These are phyloP conservation scores for Melanotaenia pygmaea DNA, from an alignment of 2,797 vertebrate genomes.

Conservation along the genomic window DNA sequence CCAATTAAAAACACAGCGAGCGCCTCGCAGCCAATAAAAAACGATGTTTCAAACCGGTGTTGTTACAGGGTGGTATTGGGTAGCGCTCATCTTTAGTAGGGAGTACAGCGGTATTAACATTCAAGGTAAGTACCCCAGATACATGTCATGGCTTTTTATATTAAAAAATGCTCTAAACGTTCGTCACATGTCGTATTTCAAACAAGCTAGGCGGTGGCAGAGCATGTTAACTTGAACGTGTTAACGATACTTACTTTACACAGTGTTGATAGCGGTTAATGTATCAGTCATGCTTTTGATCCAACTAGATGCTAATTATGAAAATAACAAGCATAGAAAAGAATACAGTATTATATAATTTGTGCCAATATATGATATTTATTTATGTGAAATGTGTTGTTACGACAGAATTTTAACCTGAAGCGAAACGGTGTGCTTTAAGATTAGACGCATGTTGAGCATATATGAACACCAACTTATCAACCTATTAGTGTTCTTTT, in stretches of 20 bases:
- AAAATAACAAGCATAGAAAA: background rate
- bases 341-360: background rate
- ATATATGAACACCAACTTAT: background rate
- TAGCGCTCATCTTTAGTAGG: slow-evolving; percentile 25
- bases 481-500: background rate
- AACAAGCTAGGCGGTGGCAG: background rate
- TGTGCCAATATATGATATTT: background rate
- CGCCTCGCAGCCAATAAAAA: slow-evolving; percentile 68
- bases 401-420: background rate
- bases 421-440: background rate
- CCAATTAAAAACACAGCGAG: slow-evolving; percentile 63
- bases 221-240: slow-evolving; percentile 4
- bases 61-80: slow-evolving; percentile 41
- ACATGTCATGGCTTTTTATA: background rate
- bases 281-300: background rate
- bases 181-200: background rate
- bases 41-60: slow-evolving; percentile 19
- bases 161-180: fast-evolving
- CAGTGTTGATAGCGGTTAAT: slow-evolving; percentile 24
- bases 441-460: slow-evolving; percentile 14
- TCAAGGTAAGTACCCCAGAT: slow-evolving; percentile 66
- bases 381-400: background rate
- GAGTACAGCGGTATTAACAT: slow-evolving; percentile 22
- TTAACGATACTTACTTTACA: slow-evolving; percentile 34
- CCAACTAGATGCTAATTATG: background rate